Evolutionary conservation across 2,797 vertebrate genomes (phyloP).

Genomic region (Pterois miles): DNA sequence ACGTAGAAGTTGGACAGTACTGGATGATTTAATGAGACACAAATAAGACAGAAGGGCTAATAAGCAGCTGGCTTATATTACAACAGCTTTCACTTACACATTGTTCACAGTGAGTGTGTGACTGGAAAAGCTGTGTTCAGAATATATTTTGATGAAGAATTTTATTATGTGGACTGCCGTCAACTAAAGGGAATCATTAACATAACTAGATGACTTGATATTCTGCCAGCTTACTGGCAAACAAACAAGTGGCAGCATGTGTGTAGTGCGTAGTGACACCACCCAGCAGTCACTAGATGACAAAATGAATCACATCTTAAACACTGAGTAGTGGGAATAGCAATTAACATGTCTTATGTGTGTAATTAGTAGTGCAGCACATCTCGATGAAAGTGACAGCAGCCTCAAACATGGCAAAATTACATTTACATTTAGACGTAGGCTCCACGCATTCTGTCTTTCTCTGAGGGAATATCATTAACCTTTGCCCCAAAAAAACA

Average conservation of each 20-base stretch:
- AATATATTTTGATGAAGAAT: background rate
- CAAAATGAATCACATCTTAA: conserved; percentile 10
- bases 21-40: background rate
- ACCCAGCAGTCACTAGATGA: conserved; percentile 18
- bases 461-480: conserved; percentile 3
- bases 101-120: background rate
- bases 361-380: conserved; percentile 24
- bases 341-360: conserved; percentile 19
- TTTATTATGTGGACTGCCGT: background rate
- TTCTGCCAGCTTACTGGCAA: background rate
- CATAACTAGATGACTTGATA: background rate
- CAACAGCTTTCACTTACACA: background rate
- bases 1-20: background rate
- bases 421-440: background rate
- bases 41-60: background rate
- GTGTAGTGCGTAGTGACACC: background rate
- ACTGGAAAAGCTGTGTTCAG: background rate
- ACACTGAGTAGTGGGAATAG: background rate
- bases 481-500: background rate
- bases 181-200: background rate
- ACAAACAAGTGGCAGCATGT: background rate
- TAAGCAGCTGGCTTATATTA: background rate
- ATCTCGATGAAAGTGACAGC: conserved; percentile 14
- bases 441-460: background rate
- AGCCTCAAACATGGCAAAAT: conserved; percentile 9